Conservation (phyloP, 1,140 invertebrate genomes). For the Aphelinus certus region DNA sequence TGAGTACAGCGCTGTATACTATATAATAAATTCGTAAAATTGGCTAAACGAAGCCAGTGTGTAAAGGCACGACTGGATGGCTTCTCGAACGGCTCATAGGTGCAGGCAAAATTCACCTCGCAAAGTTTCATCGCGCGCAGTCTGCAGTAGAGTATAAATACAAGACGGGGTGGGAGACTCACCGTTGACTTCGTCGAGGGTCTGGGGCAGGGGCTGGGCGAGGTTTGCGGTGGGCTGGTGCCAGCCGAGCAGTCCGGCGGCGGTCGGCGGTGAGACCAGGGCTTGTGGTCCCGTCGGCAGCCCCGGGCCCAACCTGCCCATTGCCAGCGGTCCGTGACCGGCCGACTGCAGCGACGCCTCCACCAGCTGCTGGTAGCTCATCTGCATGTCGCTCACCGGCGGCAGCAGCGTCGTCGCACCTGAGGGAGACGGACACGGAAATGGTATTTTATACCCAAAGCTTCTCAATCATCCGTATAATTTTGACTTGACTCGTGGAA, state of each 20-base stretch:
- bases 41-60: too few species aligned
- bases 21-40: too few species aligned
- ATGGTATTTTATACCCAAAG: too few species aligned
- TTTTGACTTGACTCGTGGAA: too few species aligned
- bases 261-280: constrained; percentile 2
- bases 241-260: constrained; percentile 57
- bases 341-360: constrained; percentile 62
- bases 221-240: constrained; percentile 52
- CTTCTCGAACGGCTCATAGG: too few species aligned
- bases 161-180: neutral
- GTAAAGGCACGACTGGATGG: too few species aligned
- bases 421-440: constrained; percentile 20
- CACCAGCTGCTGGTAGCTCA: constrained; percentile 61
- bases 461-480: too few species aligned
- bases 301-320: constrained; percentile 48
- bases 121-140: too few species aligned
- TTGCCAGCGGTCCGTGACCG: constrained; percentile 46
- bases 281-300: constrained; percentile 50
- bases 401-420: constrained; percentile 54
- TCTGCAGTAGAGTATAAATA: too few species aligned
- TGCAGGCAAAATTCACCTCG: too few species aligned
- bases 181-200: constrained; percentile 63
- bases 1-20: too few species aligned
- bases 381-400: constrained; percentile 52
- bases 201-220: constrained; percentile 43